A percentile compares a stretch with the other conserved stretches of the same genome.
Evolutionary conservation across 1,140 invertebrate genomes (phyloP).

Genomic region (Zaprionus lachaisei): DNA sequence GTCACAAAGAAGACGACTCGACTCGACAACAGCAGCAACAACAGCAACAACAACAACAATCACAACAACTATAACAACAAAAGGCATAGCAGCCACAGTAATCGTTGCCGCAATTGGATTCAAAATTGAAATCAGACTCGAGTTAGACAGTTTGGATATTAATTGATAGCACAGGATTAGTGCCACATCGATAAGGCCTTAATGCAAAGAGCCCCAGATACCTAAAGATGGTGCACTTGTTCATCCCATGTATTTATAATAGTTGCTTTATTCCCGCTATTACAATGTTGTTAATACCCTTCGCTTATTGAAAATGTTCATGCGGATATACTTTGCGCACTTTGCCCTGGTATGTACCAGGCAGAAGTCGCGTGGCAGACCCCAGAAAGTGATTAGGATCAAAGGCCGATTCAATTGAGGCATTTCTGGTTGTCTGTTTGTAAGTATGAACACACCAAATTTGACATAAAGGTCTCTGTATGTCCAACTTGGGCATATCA

Average conservation of each 20-base stretch:
- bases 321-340: no score
- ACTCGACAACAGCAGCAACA: conserved; percentile 23
- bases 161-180: conserved; percentile 61
- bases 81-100: not conserved
- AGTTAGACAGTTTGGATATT: conserved; percentile 27
- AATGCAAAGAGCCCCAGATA: not conserved
- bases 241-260: not conserved
- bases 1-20: conserved; percentile 37
- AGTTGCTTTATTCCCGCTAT: not conserved
- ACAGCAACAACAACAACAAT: conserved; percentile 14
- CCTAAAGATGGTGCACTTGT: not conserved
- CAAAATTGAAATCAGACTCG: conserved; percentile 22
- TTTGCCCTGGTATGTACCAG: no score
- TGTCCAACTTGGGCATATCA: no score
- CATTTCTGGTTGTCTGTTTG: not conserved
- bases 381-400: no score
- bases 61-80: conserved; percentile 31
- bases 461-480: not conserved
- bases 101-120: conserved; percentile 24
- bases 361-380: no score
- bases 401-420: no score
- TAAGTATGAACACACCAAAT: not conserved
- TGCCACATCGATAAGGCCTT: not conserved
- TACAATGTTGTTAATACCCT: no score
- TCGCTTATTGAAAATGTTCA: no score